phyloP scores from a whole-genome alignment of 2,797 vertebrate genomes.

The Ptychobarbus kaznakovi region DNA sequence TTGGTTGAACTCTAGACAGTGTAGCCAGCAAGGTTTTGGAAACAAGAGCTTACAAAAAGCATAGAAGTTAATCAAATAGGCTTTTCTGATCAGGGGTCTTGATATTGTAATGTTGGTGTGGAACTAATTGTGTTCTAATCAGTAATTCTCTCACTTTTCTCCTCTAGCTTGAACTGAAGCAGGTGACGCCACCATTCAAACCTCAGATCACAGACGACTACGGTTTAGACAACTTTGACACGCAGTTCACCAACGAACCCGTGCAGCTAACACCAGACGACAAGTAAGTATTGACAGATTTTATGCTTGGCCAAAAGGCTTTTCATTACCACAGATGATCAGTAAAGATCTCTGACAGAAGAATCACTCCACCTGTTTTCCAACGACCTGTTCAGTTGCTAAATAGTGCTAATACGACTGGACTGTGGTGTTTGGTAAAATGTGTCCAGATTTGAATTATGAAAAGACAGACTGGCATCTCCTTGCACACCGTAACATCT shows the following conservation, averaged over 20 bases:
- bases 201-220: constrained; percentile 97
- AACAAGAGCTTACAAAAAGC: neutral
- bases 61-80: neutral
- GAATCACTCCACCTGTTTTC: constrained; percentile 21
- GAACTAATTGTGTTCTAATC: constrained; percentile 33
- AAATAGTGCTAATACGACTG: neutral
- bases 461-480: constrained; percentile 32
- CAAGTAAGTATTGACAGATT: constrained; percentile 80
- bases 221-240: constrained; percentile 97
- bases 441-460: constrained; percentile 1
- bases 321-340: neutral
- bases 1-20: neutral
- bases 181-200: constrained; percentile 91
- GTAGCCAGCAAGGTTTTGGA: neutral
- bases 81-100: neutral
- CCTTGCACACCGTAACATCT: neutral
- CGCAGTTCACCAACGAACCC: constrained; percentile 98
- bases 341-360: constrained; percentile 1
- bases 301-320: neutral
- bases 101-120: constrained; percentile 6
- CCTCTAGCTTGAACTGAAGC: constrained; percentile 94
- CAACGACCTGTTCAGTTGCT: constrained; percentile 1
- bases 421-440: constrained; percentile 1
- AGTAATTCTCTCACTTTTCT: constrained; percentile 16
- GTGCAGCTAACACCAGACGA: constrained; percentile 98